These are phyloP conservation scores for Thecophora atra DNA, from an alignment of 2,888 invertebrate species.

Conservation along the genomic window DNA sequence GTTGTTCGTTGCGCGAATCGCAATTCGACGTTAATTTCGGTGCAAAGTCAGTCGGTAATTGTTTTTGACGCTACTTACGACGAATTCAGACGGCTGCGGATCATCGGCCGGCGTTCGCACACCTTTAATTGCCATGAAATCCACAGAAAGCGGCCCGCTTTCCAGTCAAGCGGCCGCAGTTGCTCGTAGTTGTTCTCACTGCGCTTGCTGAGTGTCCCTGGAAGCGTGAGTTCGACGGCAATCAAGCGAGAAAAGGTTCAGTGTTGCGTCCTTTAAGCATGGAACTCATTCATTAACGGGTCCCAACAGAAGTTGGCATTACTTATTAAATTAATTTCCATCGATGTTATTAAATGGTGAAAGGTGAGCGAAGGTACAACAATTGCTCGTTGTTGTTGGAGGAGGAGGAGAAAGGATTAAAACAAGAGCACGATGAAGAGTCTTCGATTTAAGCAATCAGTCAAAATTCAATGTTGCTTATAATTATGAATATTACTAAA, in stretches of 20 bases:
- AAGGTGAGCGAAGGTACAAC: constrained; percentile 24
- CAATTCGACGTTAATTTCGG: constrained; percentile 46
- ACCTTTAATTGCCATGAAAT: constrained; percentile 17
- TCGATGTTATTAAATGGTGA: constrained; percentile 30
- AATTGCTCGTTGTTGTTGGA: constrained; percentile 1
- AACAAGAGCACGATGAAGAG: constrained; percentile 27
- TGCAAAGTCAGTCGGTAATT: constrained; percentile 47
- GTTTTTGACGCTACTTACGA: constrained; percentile 49
- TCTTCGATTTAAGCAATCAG: background rate
- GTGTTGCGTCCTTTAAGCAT: background rate
- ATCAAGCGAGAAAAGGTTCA: background rate
- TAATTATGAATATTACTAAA: background rate
- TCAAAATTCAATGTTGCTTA: background rate
- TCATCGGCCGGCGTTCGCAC: background rate
- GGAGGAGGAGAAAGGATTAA: background rate
- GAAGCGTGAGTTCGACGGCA: background rate
- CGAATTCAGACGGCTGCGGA: constrained; percentile 13
- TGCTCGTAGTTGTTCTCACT: too few species aligned
- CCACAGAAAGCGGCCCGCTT: background rate
- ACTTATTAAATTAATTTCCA: constrained; percentile 39
- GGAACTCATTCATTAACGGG: constrained; percentile 21
- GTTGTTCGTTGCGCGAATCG: constrained; percentile 43
- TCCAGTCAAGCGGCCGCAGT: background rate
- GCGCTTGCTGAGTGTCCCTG: background rate
- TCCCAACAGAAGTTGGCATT: constrained; percentile 24